phyloP scores from a whole-genome alignment of 2,888 invertebrate species.

The Caenorhabditis wallacei region DNA sequence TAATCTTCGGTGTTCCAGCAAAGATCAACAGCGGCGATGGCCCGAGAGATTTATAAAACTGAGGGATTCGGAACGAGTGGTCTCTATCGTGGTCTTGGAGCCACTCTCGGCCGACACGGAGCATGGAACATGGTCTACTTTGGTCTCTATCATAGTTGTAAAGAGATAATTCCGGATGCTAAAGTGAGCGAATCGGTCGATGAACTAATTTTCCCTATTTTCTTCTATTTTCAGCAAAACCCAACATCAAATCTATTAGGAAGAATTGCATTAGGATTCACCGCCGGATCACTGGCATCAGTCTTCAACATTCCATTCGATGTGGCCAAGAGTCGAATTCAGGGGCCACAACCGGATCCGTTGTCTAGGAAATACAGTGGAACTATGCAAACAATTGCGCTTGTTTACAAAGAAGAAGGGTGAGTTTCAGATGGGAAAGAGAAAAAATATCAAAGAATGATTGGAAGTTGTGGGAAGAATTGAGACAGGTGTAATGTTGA shows the following conservation, averaged over 20 bases:
- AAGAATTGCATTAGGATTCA: slow-evolving; percentile 90
- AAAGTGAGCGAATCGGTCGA: slow-evolving; percentile 80
- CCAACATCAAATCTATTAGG: slow-evolving; percentile 81
- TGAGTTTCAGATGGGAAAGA: slow-evolving; percentile 17
- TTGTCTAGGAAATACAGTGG: slow-evolving; percentile 88
- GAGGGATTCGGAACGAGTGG: slow-evolving; percentile 88
- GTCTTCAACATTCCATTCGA: slow-evolving; percentile 95
- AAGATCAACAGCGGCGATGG: slow-evolving; percentile 89
- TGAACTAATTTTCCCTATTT: background rate
- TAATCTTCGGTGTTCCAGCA: slow-evolving; percentile 82
- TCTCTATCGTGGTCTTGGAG: slow-evolving; percentile 87
- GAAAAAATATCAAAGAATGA: background rate
- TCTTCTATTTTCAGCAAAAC: slow-evolving; percentile 75
- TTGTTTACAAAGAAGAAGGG: slow-evolving; percentile 93
- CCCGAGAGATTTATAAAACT: slow-evolving; percentile 89
- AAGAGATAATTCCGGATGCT: slow-evolving; percentile 86
- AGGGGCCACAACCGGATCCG: slow-evolving; percentile 86
- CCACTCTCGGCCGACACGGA: slow-evolving; percentile 93
- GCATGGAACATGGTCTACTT: slow-evolving; percentile 96
- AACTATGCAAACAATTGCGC: slow-evolving; percentile 88
- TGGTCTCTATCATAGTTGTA: slow-evolving; percentile 95
- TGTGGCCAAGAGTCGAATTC: slow-evolving; percentile 95
- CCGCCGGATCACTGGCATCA: slow-evolving; percentile 92
- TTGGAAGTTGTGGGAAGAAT: too few relatives aligned
- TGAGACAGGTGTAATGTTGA: background rate